These are phyloP conservation scores for Drosophila koepferae DNA, from an alignment of 2,888 invertebrate genomes.

Conservation along the genomic window DNA sequence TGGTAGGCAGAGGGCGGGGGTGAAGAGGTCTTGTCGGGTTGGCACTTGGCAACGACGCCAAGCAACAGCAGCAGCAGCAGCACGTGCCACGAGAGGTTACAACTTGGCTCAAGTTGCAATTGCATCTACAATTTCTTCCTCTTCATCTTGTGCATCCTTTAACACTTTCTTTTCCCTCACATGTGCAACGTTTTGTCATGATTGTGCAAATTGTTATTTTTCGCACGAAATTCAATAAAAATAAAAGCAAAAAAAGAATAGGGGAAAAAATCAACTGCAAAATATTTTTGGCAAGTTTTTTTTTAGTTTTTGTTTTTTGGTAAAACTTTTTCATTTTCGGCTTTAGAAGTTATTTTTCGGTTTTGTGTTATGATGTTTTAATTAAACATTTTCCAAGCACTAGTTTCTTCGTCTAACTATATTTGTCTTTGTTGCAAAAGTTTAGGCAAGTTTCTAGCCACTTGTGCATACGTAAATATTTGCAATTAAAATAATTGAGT, in stretches of 20 bases:
- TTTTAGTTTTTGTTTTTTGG: neutral
- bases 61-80: constrained; percentile 9
- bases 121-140: constrained; percentile 9
- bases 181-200: constrained; percentile 49
- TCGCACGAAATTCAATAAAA: constrained; percentile 56
- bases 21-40: constrained; percentile 4
- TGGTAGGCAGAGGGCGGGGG: neutral
- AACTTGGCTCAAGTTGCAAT: constrained; percentile 21
- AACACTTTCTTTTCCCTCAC: constrained; percentile 8
- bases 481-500: constrained; percentile 63
- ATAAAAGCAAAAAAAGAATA: neutral
- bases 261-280: constrained; percentile 16
- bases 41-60: constrained; percentile 27
- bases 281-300: constrained; percentile 16
- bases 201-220: constrained; percentile 53
- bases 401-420: neutral
- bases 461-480: constrained; percentile 48
- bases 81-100: constrained; percentile 28
- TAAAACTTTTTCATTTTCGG: constrained; percentile 2
- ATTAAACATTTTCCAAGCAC: constrained; percentile 30
- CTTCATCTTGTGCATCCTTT: neutral
- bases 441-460: constrained; percentile 7
- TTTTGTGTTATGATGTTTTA: constrained; percentile 31
- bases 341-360: constrained; percentile 8
- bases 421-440: constrained; percentile 31